A percentile compares a stretch with the other conserved stretches of the same genome.
phyloP scores from a whole-genome alignment of 2,113 vertebrate species.

The Serinus canaria region DNA sequence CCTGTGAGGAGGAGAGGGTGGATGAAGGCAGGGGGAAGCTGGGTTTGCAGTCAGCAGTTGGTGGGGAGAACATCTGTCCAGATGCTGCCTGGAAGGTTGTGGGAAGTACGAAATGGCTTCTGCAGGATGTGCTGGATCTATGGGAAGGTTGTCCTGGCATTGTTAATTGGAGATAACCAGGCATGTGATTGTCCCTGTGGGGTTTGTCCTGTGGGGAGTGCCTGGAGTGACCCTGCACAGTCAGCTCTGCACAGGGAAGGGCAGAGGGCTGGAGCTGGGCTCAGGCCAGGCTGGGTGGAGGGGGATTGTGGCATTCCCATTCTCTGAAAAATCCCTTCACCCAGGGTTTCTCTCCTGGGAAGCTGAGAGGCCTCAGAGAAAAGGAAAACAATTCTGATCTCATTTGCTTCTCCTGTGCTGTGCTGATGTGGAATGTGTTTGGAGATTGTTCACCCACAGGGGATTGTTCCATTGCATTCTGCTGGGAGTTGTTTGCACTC shows the following conservation, averaged over 20 bases:
- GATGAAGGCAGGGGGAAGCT: neutral
- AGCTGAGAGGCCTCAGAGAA: too few species aligned
- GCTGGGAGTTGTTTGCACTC: too few species aligned
- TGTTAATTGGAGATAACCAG: neutral
- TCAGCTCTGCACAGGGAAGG: neutral
- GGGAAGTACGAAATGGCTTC: neutral
- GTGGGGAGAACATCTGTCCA: neutral
- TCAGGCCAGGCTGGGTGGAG: accelerated
- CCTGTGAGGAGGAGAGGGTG: neutral
- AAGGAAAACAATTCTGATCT: too few species aligned
- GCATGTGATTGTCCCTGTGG: neutral
- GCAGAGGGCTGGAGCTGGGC: neutral
- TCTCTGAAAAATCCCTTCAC: too few species aligned
- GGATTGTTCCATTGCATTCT: too few species aligned
- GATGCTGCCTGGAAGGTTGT: neutral
- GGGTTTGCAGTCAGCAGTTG: neutral
- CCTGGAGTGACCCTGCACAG: neutral
- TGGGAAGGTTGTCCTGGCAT: neutral
- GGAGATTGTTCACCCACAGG: too few species aligned
- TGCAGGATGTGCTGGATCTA: accelerated
- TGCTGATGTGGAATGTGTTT: too few species aligned
- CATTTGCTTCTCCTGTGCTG: too few species aligned
- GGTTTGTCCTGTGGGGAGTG: neutral
- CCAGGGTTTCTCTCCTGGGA: too few species aligned
- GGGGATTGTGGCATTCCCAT: too few species aligned